These are phyloP conservation scores for Mellilla xanthometata DNA, from an alignment of 2,888 invertebrate genomes.

Conservation along the genomic window DNA sequence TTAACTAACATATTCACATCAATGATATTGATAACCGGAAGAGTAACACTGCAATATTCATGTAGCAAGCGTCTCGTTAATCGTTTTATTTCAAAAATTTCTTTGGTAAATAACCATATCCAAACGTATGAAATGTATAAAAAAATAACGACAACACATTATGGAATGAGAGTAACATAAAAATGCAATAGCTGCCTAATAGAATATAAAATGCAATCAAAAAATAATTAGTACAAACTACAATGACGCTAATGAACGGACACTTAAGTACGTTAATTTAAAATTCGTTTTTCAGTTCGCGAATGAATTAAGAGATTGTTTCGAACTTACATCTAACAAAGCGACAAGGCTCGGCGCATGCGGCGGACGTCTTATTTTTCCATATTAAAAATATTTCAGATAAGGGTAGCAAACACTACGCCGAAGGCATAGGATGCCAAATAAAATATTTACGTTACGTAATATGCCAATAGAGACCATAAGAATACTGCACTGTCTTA, in stretches of 20 bases:
- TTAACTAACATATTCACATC: slow-evolving; percentile 58
- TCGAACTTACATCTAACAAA: slow-evolving; percentile 65
- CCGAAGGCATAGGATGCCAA: no score
- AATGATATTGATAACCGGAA: slow-evolving; percentile 61
- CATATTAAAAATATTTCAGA: no score
- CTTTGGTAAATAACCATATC: slow-evolving; percentile 73
- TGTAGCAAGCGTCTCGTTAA: slow-evolving; percentile 55
- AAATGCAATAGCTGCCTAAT: slow-evolving; percentile 75
- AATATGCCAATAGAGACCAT: no score
- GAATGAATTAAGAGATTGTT: slow-evolving; percentile 59
- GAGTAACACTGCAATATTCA: slow-evolving; percentile 42
- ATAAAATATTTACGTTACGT: no score
- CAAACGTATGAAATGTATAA: slow-evolving; percentile 55
- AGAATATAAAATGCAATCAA: slow-evolving; percentile 71
- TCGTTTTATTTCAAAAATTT: slow-evolving; percentile 58
- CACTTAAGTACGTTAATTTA: slow-evolving; percentile 75
- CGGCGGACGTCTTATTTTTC: slow-evolving; percentile 39
- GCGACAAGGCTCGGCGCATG: slow-evolving; percentile 63
- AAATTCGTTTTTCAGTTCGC: slow-evolving; percentile 66
- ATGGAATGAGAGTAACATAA: slow-evolving; percentile 69
- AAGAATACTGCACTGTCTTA: no score
- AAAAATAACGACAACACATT: slow-evolving; percentile 54
- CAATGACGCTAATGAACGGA: slow-evolving; percentile 42
- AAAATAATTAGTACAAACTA: slow-evolving; percentile 71
- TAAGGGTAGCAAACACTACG: no score